phyloP scores from a whole-genome alignment of 1,140 invertebrate species.

The Helicorthomorpha holstii region DNA sequence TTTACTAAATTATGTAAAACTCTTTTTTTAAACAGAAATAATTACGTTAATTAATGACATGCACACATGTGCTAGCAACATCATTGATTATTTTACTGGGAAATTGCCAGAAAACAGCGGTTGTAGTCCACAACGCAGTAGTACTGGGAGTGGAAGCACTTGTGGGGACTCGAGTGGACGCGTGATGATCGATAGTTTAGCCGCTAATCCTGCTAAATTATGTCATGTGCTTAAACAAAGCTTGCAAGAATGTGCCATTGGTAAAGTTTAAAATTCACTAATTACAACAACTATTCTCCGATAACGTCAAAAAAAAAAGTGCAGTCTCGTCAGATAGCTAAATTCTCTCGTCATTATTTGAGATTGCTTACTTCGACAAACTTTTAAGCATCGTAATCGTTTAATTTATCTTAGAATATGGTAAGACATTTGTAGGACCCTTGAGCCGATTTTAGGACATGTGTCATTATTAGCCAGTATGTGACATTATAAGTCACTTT shows the following conservation, averaged over 20 bases:
- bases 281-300: too few relatives aligned
- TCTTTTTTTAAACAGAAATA: constrained; percentile 33
- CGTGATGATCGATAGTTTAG: constrained; percentile 12
- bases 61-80: constrained; percentile 36
- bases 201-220: constrained; percentile 33
- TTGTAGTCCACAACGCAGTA: constrained; percentile 1
- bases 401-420: too few relatives aligned
- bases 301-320: too few relatives aligned
- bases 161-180: constrained; percentile 5
- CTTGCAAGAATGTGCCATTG: constrained; percentile 37
- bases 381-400: too few relatives aligned
- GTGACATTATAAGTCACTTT: too few relatives aligned
- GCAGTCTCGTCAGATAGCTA: too few relatives aligned
- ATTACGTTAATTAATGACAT: constrained; percentile 39
- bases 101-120: constrained; percentile 12
- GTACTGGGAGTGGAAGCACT: constrained; percentile 3
- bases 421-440: too few relatives aligned
- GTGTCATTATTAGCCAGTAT: too few relatives aligned
- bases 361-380: too few relatives aligned
- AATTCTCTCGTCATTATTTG: too few relatives aligned
- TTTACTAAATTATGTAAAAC: neutral
- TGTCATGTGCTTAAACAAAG: constrained; percentile 41
- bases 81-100: constrained; percentile 34
- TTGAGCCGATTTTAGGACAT: too few relatives aligned
- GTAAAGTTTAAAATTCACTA: constrained; percentile 16